Base-by-base conservation (phyloP, 1,140 invertebrate genomes). In the Hylaeus volcanicus region DNA sequence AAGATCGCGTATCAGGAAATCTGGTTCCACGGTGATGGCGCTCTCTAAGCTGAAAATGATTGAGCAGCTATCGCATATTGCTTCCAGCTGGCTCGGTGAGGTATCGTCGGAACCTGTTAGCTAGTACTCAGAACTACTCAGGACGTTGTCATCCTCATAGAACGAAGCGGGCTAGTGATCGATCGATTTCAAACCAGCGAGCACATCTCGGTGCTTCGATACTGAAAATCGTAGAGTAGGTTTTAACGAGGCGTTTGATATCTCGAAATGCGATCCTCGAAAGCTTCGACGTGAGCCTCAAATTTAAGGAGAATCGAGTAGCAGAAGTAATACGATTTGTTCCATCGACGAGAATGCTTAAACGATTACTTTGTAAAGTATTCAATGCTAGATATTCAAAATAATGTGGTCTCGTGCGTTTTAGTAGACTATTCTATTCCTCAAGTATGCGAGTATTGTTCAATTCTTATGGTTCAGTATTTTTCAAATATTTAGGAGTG, bases 31-130 rank as follows among this genome's bases (percentile, higher is more conserved):
- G 51, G 56, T 76, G 68, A 76, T 82, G 66, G 60, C 79, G 73
- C 77, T 79, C 83, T 82, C 85, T 88, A 90, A 92, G 87, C 90
- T 88, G 84, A 87, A 88, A 91, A 92, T 92, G 90, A 92, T 92
- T 90, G 91, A 92, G 88, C 89, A 87, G 88, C 84, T 84, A 89
- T 89, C 86, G 88, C 84, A 90, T 89, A 89, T 90, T 89, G 81
- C 84, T 88, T 87, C 81, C 68, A 77, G 77, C 75, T 37, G 64
- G 65, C 66, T 56, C 41, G 15, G 66, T 43, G 56, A 63, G 64
- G 39, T 79, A 70, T 82, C 85, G 78, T 87, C 88, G 84, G 83
- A 84, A 80, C 64, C 74, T 84, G 87, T 88, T 88, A 88, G 78
- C 66, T 63, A 79, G 64, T 68, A 69, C 82, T 82, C 74, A 63